These are phyloP conservation scores for Pangasianodon gigas DNA, from an alignment of 2,113 vertebrate genomes.

Conservation along the genomic window DNA sequence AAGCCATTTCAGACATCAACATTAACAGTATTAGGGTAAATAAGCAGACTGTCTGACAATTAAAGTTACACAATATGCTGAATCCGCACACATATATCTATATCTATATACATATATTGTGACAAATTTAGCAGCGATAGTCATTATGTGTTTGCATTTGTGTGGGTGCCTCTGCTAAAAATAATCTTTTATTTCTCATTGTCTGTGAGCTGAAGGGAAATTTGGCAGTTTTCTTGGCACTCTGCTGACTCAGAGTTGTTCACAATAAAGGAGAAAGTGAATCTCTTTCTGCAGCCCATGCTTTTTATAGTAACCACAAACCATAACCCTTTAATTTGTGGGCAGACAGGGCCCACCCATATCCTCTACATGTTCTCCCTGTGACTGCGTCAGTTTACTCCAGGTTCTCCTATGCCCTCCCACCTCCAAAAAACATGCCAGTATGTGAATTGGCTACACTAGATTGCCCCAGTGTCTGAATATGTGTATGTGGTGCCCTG, in stretches of 20 bases:
- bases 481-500: neutral
- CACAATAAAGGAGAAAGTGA: neutral
- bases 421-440: neutral
- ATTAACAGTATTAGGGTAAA: neutral
- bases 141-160: neutral
- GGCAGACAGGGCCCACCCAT: neutral
- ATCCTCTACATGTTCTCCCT: neutral
- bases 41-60: neutral
- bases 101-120: neutral
- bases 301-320: conserved; percentile 11
- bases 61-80: neutral
- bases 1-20: neutral
- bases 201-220: neutral
- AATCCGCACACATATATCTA: neutral
- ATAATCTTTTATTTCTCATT: neutral
- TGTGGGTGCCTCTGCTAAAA: neutral
- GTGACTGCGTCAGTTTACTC: neutral
- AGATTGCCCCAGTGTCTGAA: neutral
- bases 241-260: neutral
- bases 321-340: neutral
- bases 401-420: neutral
- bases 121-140: neutral
- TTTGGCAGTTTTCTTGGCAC: neutral
- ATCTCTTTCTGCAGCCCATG: neutral
- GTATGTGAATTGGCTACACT: neutral